Conservation (phyloP, 2,888 invertebrate species). For the Trachelus troglodyta region DNA sequence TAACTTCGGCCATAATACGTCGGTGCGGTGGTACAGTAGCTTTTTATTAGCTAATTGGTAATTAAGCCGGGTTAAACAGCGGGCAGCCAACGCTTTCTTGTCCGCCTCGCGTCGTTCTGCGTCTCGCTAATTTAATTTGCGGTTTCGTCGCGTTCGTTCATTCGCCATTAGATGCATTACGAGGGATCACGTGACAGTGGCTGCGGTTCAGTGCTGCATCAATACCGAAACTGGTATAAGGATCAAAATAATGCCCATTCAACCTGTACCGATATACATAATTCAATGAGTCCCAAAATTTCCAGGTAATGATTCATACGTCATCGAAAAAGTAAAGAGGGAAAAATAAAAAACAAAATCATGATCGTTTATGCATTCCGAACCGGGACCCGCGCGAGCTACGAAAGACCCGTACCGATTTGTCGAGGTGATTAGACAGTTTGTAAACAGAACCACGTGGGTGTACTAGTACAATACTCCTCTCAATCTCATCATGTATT, state of each 20-base stretch:
- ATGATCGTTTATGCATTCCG: constrained; percentile 1
- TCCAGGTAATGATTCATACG: background rate
- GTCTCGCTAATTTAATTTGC: constrained; percentile 64
- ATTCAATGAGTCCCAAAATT: background rate
- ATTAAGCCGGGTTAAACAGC: constrained; percentile 62
- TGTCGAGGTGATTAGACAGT: constrained; percentile 53
- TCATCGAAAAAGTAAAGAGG: background rate
- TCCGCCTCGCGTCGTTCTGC: constrained; percentile 50
- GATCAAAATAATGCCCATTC: background rate
- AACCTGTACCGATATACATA: background rate
- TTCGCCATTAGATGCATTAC: constrained; percentile 13
- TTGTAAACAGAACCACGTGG: constrained; percentile 57
- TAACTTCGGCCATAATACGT: constrained; percentile 44
- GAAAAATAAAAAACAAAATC: background rate
- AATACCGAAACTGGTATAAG: background rate
- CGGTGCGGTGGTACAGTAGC: constrained; percentile 45
- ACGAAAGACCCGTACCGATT: constrained; percentile 32
- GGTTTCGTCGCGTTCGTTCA: constrained; percentile 60
- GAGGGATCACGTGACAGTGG: background rate
- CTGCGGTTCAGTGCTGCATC: background rate
- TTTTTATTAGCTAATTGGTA: constrained; percentile 64
- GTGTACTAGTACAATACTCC: constrained; percentile 43
- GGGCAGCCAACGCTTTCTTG: constrained; percentile 63
- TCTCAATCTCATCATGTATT: constrained; percentile 8
- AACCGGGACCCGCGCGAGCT: background rate